These are phyloP conservation scores for Physella acuta DNA, from an alignment of 1,140 invertebrate genomes.

Conservation along the genomic window DNA sequence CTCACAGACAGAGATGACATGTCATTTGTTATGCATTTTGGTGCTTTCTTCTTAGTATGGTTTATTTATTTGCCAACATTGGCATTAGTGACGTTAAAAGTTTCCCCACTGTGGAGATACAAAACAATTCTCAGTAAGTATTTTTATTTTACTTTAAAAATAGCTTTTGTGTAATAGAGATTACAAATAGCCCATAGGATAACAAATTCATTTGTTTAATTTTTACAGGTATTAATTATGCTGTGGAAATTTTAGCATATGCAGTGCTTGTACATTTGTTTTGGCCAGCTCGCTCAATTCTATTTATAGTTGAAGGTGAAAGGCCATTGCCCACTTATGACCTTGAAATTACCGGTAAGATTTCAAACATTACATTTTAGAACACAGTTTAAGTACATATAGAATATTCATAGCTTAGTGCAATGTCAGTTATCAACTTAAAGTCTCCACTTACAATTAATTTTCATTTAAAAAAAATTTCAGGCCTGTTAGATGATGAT, in stretches of 20 bases:
- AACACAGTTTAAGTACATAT: not conserved
- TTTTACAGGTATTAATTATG: constrained; percentile 83
- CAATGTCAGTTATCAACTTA: not conserved
- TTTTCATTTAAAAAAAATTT: too few species aligned
- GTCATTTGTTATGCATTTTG: constrained; percentile 93
- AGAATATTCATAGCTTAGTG: not conserved
- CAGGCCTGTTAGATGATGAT: too few species aligned
- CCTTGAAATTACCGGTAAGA: constrained; percentile 45
- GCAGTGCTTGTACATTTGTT: constrained; percentile 90
- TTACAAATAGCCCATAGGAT: too few species aligned
- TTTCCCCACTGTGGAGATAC: constrained; percentile 91
- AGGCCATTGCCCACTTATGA: constrained; percentile 69
- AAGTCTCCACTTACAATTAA: too few species aligned
- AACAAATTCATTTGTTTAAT: not conserved
- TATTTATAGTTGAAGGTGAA: constrained; percentile 72
- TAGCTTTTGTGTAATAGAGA: too few species aligned
- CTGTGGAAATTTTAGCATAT: constrained; percentile 90
- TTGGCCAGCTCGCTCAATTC: constrained; percentile 87
- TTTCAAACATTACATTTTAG: not conserved
- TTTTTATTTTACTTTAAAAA: too few species aligned
- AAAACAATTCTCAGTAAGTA: constrained; percentile 86
- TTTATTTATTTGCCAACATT: constrained; percentile 95
- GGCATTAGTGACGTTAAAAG: constrained; percentile 87
- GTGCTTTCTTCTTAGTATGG: constrained; percentile 95
- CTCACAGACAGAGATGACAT: constrained; percentile 71